A percentile compares a stretch with the other conserved stretches of the same genome.
Evolutionary conservation across 2,113 vertebrate species (phyloP).

Genomic region (Symphodus melops): DNA sequence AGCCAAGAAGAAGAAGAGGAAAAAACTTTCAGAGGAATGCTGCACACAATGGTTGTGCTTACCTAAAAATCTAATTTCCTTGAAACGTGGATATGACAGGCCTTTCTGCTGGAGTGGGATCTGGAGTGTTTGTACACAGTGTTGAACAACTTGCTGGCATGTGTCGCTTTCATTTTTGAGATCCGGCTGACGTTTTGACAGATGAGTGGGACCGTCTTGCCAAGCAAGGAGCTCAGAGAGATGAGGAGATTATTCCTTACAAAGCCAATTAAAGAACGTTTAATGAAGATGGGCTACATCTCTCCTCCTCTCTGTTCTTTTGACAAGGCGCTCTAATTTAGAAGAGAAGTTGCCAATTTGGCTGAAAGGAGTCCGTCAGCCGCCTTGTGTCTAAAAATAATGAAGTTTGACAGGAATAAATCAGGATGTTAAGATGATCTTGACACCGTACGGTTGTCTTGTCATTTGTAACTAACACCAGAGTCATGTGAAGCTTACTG

Average conservation of each 20-base stretch:
- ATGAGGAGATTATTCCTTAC: constrained; percentile 72
- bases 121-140: constrained; percentile 74
- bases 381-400: constrained; percentile 43
- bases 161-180: constrained; percentile 71
- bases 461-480: constrained; percentile 12
- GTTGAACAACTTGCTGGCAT: constrained; percentile 69
- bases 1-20: constrained; percentile 26
- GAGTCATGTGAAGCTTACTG: background rate
- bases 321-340: constrained; percentile 61
- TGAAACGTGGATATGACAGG: constrained; percentile 65
- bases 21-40: constrained; percentile 36
- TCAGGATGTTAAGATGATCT: constrained; percentile 17
- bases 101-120: constrained; percentile 66
- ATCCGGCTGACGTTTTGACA: constrained; percentile 78
- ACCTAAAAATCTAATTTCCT: constrained; percentile 68
- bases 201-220: constrained; percentile 62
- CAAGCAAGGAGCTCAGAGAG: constrained; percentile 55
- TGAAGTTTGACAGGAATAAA: constrained; percentile 7
- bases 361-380: constrained; percentile 47
- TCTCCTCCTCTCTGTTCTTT: constrained; percentile 52
- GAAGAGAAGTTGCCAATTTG: constrained; percentile 53
- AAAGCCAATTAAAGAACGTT: constrained; percentile 78
- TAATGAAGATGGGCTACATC: constrained; percentile 72
- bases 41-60: constrained; percentile 72
- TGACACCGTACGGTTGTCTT: constrained; percentile 26